A percentile compares a stretch with the other conserved stretches of the same genome.
Conservation (phyloP, 2,888 invertebrate species). For the Aphodius sticticus region DNA sequence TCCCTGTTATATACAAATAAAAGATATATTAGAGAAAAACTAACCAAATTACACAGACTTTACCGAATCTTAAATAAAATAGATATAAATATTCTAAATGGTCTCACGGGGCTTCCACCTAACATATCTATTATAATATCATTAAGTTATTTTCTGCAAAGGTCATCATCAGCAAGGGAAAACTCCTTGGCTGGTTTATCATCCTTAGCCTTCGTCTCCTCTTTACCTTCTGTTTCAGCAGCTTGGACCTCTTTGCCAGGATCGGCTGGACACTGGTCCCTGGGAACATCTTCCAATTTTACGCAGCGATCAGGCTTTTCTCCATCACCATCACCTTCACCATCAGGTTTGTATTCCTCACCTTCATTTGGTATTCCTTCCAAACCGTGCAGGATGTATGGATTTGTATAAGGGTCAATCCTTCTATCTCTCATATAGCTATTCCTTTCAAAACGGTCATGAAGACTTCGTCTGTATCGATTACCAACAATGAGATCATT, state of each 20-base stretch:
- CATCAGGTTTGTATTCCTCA: neutral
- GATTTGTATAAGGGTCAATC: conserved; percentile 18
- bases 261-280: conserved; percentile 18
- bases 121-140: neutral
- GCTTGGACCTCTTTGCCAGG: neutral
- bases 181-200: neutral
- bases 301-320: neutral
- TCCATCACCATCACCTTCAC: conserved; percentile 16
- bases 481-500: conserved; percentile 40
- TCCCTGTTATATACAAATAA: no score
- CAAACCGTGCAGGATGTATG: conserved; percentile 30
- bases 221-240: neutral
- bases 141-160: conserved; percentile 15
- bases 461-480: conserved; percentile 28
- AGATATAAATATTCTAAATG: no score
- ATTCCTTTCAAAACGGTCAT: neutral
- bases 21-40: no score
- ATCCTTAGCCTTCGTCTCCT: neutral
- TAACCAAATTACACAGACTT: no score
- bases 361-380: conserved; percentile 23
- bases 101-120: no score
- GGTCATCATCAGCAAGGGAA: conserved; percentile 13
- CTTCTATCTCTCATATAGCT: conserved; percentile 30
- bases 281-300: conserved; percentile 13
- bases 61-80: no score